Percentiles rank a stretch among this genome's conserved stretches.
Conservation (phyloP, 2,797 vertebrate genomes). For the Pseudochromis fuscus region DNA sequence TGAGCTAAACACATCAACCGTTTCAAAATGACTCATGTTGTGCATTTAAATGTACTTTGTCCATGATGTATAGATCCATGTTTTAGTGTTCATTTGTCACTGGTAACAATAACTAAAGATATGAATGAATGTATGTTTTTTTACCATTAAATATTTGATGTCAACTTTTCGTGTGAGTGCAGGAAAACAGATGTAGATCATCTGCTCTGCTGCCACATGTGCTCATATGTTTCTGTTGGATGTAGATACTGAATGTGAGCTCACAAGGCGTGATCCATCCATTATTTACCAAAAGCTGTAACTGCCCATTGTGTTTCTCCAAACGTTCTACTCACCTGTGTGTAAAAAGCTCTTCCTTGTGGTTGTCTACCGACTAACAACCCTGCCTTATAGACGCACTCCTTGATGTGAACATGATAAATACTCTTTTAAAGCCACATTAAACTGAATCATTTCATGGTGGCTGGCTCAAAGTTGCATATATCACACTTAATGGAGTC, state of each 20-base stretch:
- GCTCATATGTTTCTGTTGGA: conserved; percentile 28
- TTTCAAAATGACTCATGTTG: conserved; percentile 33
- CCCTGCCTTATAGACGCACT: conserved; percentile 36
- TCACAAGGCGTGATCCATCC: conserved; percentile 28
- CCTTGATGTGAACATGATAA: conserved; percentile 76
- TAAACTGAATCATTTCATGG: conserved; percentile 81
- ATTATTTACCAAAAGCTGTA: conserved; percentile 3
- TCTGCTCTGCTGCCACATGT: neutral
- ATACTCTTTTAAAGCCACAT: conserved; percentile 77
- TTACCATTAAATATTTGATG: conserved; percentile 1
- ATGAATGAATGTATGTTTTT: too few relatives aligned
- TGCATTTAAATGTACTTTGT: conserved; percentile 49
- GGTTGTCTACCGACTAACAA: conserved; percentile 52
- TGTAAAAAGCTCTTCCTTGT: conserved; percentile 23
- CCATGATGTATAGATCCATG: conserved; percentile 19
- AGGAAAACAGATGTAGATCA: neutral
- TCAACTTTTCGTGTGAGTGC: neutral
- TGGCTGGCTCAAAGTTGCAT: conserved; percentile 77
- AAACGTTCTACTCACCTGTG: conserved; percentile 43
- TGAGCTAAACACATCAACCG: conserved; percentile 51
- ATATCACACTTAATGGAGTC: conserved; percentile 81
- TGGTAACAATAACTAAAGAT: neutral
- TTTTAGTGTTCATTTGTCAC: neutral
- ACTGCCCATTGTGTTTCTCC: conserved; percentile 38
- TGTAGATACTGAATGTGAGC: conserved; percentile 13